Conservation (phyloP, 1,140 invertebrate species). For the Saccostrea cuccullata region DNA sequence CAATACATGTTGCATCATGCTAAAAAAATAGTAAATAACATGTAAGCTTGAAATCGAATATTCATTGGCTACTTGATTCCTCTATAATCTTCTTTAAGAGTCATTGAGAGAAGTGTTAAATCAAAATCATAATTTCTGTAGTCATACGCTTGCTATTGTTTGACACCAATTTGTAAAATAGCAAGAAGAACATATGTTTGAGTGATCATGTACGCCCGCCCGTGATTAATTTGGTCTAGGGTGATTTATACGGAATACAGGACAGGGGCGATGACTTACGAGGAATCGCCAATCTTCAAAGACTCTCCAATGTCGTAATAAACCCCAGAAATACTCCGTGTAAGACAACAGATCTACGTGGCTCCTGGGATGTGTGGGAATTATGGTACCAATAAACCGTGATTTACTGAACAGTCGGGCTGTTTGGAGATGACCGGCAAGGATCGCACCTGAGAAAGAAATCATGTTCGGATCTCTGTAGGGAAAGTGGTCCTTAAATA, state of each 20-base stretch:
- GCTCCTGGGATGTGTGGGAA: not conserved
- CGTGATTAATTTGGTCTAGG: not conserved
- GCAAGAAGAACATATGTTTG: not conserved
- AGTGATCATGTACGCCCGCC: not conserved
- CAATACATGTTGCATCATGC: no score
- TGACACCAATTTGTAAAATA: not conserved
- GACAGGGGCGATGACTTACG: not conserved
- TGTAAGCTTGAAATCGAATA: no score
- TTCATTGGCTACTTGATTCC: no score
- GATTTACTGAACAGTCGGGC: not conserved
- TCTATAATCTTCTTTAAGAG: no score
- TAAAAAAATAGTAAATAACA: no score
- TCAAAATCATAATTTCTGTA: no score
- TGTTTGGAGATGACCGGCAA: not conserved
- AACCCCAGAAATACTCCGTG: not conserved
- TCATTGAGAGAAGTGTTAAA: no score
- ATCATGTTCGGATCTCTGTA: not conserved
- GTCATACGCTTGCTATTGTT: no score
- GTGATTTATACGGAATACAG: not conserved
- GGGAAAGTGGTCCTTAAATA: not conserved
- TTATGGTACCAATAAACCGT: slow-evolving; percentile 22
- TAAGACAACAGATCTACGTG: not conserved
- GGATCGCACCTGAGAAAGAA: not conserved
- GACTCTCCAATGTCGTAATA: not conserved
- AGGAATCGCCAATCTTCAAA: slow-evolving; percentile 5